These are phyloP conservation scores for Cerastoderma edule DNA, from an alignment of 2,888 invertebrate genomes.

Conservation along the genomic window DNA sequence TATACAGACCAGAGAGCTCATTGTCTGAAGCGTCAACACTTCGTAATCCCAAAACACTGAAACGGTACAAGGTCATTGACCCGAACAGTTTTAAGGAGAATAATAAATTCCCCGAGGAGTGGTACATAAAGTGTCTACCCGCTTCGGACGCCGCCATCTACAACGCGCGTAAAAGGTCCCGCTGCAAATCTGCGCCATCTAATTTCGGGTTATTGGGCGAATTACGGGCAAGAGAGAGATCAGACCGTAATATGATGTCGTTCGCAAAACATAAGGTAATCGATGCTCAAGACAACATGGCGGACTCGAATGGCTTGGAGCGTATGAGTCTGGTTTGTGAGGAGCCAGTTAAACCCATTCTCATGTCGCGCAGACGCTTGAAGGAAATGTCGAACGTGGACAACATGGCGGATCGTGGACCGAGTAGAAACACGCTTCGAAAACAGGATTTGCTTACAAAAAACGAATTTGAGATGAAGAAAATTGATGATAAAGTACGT, in stretches of 20 bases:
- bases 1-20: constrained; percentile 24
- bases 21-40: constrained; percentile 37
- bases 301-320: constrained; percentile 30
- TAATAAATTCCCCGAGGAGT: constrained; percentile 60
- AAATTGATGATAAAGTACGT: constrained; percentile 44
- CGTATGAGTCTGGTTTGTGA: constrained; percentile 58
- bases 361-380: constrained; percentile 65
- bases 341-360: constrained; percentile 61
- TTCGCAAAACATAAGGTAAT: constrained; percentile 36
- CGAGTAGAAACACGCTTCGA: constrained; percentile 55
- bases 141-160: constrained; percentile 65
- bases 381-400: constrained; percentile 66
- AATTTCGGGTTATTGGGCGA: constrained; percentile 43
- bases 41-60: constrained; percentile 43
- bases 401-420: constrained; percentile 57
- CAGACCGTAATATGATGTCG: constrained; percentile 39
- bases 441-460: constrained; percentile 39
- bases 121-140: constrained; percentile 63
- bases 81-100: constrained; percentile 53
- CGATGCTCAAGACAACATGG: constrained; percentile 19
- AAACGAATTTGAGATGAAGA: constrained; percentile 30
- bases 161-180: constrained; percentile 44
- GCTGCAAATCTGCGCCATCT: constrained; percentile 58
- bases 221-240: constrained; percentile 45
- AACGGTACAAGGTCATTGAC: constrained; percentile 40